Base-by-base conservation (phyloP, 2,113 vertebrate species). In the Zosterops japonicus region DNA sequence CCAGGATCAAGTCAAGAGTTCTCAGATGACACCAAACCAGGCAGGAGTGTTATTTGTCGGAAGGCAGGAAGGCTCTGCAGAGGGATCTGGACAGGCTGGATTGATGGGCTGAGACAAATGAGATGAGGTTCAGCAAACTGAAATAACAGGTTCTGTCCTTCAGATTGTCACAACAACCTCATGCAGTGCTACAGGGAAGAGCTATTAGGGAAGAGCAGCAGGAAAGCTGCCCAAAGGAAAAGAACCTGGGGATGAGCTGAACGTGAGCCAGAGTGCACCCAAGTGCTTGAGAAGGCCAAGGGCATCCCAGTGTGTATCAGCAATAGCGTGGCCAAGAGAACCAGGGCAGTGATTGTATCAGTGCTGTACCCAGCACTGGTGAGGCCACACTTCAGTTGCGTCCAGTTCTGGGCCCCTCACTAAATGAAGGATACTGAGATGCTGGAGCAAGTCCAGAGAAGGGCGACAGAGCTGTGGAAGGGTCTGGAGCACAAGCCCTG, bases 321-420 rank as follows among this genome's bases (percentile, higher is more conserved):
- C 28, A 71, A 23, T 0, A 19, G 11, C 8, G 46, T 11, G 46
- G 24, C 31, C 65, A 79, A 33, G 52, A 72, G 36, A 14, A 12
- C 1, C 28, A 71, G 36, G 8, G 19, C 23, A 70, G 35, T 1
- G n/a, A 71, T 4, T n/a, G 17, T 39, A 39, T 21, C 6, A 4
- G 29, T 29, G 3, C 17, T 35, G 29, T 6, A 31, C 6, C 4
- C 0, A 1, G 12, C 27, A 65, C 46, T 29, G 23, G n/a, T n/a
- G 24, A n/a, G 52, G 69, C 11, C 11, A 8, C 36, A 8, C 11
- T 14, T 46, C 0, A 0, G 78, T 25, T 11, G 19, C 4, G 1
- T 22, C 6, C 57, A 36, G 5, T 11, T 59, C 28, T 52, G 36
- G 20, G 33, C 8, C 17, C 4, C 13, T 53, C 16, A 10, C 6